A percentile compares a stretch with the other conserved stretches of the same genome.
Conservation (phyloP, 2,113 vertebrate genomes). For the Ovibos moschatus region DNA sequence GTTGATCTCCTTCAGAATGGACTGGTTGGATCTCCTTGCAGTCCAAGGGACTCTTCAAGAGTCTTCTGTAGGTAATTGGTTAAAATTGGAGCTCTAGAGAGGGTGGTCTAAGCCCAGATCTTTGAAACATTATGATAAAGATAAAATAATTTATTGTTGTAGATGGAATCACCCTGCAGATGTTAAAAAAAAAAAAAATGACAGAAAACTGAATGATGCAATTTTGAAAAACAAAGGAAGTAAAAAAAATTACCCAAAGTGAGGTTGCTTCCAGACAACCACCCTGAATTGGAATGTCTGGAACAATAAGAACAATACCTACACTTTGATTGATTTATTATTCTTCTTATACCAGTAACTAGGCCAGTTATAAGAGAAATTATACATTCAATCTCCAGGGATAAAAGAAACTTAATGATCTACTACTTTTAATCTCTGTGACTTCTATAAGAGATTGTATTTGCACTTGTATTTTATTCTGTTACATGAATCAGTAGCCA, state of each 20-base stretch:
- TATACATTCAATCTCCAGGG: neutral
- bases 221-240: neutral
- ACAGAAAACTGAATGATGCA: neutral
- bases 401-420: slow-evolving; percentile 9
- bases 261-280: neutral
- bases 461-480: slow-evolving; percentile 45
- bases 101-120: neutral
- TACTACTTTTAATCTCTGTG: neutral
- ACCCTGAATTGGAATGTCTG: neutral
- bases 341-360: neutral
- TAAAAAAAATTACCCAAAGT: neutral
- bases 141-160: neutral
- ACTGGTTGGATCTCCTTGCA: no score
- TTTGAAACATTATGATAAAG: neutral
- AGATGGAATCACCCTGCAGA: neutral
- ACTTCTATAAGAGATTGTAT: neutral
- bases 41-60: no score
- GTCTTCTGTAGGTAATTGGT: neutral
- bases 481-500: slow-evolving; percentile 6
- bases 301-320: neutral
- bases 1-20: no score
- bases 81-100: neutral
- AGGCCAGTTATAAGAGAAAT: neutral
- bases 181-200: neutral
- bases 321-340: neutral